Percentiles rank a stretch among this genome's conserved stretches.
phyloP scores from a whole-genome alignment of 2,113 vertebrate genomes.

The Cyphomyrus plagiostoma region DNA sequence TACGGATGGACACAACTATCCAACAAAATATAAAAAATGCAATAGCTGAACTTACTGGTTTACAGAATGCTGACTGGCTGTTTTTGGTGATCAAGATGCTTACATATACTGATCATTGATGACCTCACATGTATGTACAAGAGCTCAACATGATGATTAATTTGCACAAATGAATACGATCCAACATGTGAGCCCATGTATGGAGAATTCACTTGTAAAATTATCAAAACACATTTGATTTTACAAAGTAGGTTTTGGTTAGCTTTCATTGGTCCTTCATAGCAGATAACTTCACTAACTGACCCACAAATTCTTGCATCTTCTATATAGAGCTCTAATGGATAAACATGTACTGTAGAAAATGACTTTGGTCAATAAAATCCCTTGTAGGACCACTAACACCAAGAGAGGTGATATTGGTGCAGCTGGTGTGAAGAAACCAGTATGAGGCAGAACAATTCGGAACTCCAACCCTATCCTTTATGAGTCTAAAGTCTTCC shows the following conservation, averaged over 20 bases:
- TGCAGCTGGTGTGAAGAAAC: neutral
- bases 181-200: neutral
- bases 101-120: neutral
- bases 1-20: neutral
- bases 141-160: neutral
- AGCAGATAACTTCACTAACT: neutral
- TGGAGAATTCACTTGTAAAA: neutral
- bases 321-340: neutral
- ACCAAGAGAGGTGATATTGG: neutral
- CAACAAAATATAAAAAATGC: neutral
- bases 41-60: neutral
- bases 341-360: neutral
- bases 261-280: neutral
- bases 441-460: neutral
- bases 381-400: neutral
- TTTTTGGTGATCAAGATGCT: neutral
- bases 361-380: neutral
- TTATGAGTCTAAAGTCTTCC: neutral
- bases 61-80: neutral
- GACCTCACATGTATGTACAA: neutral
- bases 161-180: neutral
- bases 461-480: neutral
- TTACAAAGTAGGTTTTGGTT: neutral
- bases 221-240: neutral
- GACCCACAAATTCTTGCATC: neutral